Evolutionary conservation across 2,797 vertebrate genomes (phyloP).

Genomic region (Chrysocyon brachyurus): DNA sequence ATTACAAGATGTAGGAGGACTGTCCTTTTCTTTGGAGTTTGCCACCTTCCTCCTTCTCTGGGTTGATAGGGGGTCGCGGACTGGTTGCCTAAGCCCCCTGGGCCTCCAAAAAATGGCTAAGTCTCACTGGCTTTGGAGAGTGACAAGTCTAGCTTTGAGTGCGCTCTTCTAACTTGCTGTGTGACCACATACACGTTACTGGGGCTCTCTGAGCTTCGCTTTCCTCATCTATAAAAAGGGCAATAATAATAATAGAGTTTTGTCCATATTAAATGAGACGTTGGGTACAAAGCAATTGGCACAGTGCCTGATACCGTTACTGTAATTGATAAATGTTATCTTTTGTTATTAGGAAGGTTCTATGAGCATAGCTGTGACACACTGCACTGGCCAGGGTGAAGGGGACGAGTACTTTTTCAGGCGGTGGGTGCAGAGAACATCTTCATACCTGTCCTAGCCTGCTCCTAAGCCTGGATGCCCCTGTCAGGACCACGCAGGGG

Average conservation of each 20-base stretch:
- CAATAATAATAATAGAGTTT: not conserved
- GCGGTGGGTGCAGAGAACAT: not conserved
- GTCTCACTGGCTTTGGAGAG: not conserved
- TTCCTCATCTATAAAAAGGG: not conserved
- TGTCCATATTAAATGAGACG: not conserved
- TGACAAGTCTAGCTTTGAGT: not conserved
- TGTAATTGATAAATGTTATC: fast-evolving
- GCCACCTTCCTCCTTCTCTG: too few relatives aligned
- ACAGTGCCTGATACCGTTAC: not conserved
- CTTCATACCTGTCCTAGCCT: not conserved
- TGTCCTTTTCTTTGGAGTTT: too few relatives aligned
- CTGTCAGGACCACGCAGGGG: not conserved
- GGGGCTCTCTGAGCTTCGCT: not conserved
- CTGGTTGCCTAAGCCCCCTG: not conserved
- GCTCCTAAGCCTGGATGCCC: not conserved
- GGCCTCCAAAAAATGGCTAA: not conserved
- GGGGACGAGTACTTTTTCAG: not conserved
- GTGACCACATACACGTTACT: not conserved
- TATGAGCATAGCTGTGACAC: not conserved
- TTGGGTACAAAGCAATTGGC: not conserved
- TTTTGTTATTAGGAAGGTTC: not conserved
- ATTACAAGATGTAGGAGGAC: too few relatives aligned
- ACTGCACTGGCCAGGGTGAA: not conserved
- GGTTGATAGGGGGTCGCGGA: too few relatives aligned
- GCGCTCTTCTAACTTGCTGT: not conserved